Evolutionary conservation across 2,113 vertebrate genomes (phyloP).

Genomic region (Dicaeum eximium): DNA sequence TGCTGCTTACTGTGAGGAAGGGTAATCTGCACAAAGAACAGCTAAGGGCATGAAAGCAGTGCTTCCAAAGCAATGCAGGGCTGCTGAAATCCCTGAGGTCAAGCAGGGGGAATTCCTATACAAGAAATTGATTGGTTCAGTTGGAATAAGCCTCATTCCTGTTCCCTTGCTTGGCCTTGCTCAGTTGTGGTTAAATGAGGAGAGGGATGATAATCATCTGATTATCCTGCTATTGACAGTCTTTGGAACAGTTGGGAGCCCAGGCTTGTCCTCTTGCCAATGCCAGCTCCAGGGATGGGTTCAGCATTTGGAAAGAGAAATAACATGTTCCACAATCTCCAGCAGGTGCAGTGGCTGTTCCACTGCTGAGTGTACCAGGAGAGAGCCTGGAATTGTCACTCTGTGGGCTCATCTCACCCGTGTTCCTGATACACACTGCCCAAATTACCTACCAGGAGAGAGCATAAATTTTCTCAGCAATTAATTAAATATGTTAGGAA

Average conservation of each 20-base stretch:
- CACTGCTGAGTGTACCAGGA: not conserved
- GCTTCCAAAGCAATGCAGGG: not conserved
- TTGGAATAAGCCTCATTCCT: slow-evolving; percentile 3
- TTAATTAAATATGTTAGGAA: not conserved
- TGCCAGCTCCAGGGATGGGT: not conserved
- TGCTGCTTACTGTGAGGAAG: not conserved
- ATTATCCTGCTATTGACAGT: not conserved
- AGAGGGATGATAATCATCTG: not conserved
- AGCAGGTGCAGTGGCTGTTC: not conserved
- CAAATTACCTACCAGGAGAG: not conserved
- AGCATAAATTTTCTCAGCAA: not conserved
- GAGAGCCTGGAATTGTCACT: not conserved
- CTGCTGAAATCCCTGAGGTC: slow-evolving; percentile 41
- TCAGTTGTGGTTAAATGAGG: slow-evolving; percentile 34
- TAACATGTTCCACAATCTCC: not conserved
- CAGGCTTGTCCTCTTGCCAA: not conserved
- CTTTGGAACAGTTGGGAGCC: not conserved
- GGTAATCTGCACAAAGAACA: not conserved
- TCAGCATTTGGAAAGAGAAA: not conserved
- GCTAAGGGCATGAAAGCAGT: not conserved
- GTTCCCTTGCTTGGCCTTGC: slow-evolving; percentile 19
- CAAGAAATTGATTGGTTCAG: slow-evolving; percentile 3
- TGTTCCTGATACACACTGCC: not conserved
- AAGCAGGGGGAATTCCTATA: not conserved
- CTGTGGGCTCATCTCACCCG: not conserved